A percentile compares a stretch with the other conserved stretches of the same genome.
phyloP scores from a whole-genome alignment of 1,140 invertebrate genomes.

The Oedothorax gibbosus region DNA sequence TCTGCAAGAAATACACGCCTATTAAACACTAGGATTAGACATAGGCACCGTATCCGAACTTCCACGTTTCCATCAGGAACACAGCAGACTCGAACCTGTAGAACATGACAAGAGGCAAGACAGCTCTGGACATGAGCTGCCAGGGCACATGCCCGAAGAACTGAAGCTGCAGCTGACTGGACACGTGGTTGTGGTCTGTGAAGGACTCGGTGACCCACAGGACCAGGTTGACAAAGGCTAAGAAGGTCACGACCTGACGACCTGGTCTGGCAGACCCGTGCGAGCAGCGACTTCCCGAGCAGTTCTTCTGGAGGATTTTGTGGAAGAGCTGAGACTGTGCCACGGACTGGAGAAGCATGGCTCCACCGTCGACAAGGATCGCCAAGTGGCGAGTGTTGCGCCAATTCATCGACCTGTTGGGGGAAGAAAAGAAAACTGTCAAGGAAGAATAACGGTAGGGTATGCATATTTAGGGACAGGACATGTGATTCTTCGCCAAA shows the following conservation, averaged over 20 bases:
- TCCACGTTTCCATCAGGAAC: conserved; percentile 78
- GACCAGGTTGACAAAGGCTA: conserved; percentile 77
- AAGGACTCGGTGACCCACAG: conserved; percentile 80
- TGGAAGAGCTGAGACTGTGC: conserved; percentile 60
- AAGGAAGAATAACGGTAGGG: too few species aligned
- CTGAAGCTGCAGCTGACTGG: conserved; percentile 73
- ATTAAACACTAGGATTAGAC: too few species aligned
- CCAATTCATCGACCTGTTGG: too few species aligned
- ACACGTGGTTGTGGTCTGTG: conserved; percentile 75
- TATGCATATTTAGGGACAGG: too few species aligned
- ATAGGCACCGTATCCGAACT: conserved; percentile 71
- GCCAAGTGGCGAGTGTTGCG: conserved; percentile 60
- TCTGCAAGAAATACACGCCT: too few species aligned
- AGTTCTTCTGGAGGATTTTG: conserved; percentile 48
- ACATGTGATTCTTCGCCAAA: too few species aligned
- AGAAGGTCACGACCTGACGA: conserved; percentile 77
- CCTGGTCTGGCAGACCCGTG: conserved; percentile 73
- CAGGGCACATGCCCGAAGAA: conserved; percentile 78
- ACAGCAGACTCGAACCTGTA: conserved; percentile 80
- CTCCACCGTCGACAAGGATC: conserved; percentile 71
- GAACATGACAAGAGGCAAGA: conserved; percentile 77
- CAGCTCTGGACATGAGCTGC: conserved; percentile 76
- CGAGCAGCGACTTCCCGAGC: conserved; percentile 22
- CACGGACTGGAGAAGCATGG: conserved; percentile 73
- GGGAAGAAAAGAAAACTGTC: too few species aligned